Evolutionary conservation across 2,888 invertebrate species (phyloP).

Genomic region (Strigamia transsilvanica): DNA sequence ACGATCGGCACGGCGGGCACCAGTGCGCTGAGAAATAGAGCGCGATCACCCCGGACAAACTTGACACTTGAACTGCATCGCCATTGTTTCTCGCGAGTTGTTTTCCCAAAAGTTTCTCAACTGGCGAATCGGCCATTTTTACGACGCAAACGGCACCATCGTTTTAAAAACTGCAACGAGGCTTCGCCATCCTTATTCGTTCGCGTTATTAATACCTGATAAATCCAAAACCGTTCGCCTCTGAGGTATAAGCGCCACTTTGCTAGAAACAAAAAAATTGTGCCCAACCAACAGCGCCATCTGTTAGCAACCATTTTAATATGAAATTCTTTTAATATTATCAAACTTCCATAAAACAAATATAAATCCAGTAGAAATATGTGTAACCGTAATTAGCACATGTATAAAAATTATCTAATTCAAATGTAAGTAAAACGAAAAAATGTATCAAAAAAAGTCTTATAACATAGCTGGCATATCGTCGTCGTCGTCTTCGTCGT

Average conservation of each 20-base stretch:
- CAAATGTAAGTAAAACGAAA: too few relatives aligned
- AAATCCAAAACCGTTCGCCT: background rate
- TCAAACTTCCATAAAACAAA: too few relatives aligned
- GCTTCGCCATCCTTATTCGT: background rate
- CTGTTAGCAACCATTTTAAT: background rate
- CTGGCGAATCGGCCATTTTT: background rate
- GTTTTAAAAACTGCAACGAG: background rate
- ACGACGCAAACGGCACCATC: background rate
- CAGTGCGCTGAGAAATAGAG: conserved; percentile 68
- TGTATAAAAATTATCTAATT: too few relatives aligned
- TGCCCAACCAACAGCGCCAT: background rate
- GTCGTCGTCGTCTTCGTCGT: too few relatives aligned
- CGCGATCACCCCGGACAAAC: conserved; percentile 61
- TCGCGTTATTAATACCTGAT: background rate
- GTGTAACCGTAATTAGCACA: too few relatives aligned
- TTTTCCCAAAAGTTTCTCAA: conserved; percentile 53
- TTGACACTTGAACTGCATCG: conserved; percentile 58
- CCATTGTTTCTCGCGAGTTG: conserved; percentile 56
- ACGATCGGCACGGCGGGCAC: conserved; percentile 67
- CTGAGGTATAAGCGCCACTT: background rate
- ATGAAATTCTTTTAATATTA: too few relatives aligned
- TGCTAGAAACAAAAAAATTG: background rate
- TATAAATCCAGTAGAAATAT: too few relatives aligned
- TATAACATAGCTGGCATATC: too few relatives aligned
- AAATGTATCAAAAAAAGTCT: too few relatives aligned